phyloP scores from a whole-genome alignment of 2,888 invertebrate species.

The Chaetogeoica ovagalla region DNA sequence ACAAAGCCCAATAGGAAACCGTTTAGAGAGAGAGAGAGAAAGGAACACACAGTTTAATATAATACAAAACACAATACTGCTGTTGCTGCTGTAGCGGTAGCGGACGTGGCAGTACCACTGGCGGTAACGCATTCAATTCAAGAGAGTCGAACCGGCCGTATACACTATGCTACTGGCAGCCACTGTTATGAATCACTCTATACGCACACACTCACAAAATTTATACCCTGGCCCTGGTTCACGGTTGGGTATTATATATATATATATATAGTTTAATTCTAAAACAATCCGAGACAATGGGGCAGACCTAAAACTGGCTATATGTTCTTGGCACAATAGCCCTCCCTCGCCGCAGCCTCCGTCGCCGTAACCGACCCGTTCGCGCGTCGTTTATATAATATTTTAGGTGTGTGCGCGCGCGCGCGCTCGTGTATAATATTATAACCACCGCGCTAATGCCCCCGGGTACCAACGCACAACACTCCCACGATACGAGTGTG shows the following conservation, averaged over 20 bases:
- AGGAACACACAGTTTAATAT: conserved; percentile 49
- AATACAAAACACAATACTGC: conserved; percentile 50
- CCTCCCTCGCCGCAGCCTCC: conserved; percentile 11
- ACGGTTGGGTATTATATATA: conserved; percentile 45
- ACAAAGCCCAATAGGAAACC: conserved; percentile 53
- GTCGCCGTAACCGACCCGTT: not conserved
- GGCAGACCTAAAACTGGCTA: conserved; percentile 53
- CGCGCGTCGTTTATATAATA: conserved; percentile 13
- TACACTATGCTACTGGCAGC: conserved; percentile 51
- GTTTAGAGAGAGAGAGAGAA: conserved; percentile 33
- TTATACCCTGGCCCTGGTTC: conserved; percentile 48
- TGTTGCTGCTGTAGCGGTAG: not conserved
- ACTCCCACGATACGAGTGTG: conserved; percentile 39
- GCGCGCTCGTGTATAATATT: conserved; percentile 6
- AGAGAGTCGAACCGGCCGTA: conserved; percentile 24
- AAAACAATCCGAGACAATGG: conserved; percentile 53
- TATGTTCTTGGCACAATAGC: conserved; percentile 48
- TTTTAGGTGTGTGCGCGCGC: not conserved
- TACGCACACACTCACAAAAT: conserved; percentile 36
- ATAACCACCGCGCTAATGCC: conserved; percentile 28
- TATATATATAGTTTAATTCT: conserved; percentile 40
- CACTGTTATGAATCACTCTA: conserved; percentile 50
- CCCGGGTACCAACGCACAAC: conserved; percentile 23
- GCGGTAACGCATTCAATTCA: conserved; percentile 37
- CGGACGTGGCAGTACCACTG: too few species aligned